Conservation (phyloP, 2,113 vertebrate species). For the Pithys albifrons region DNA sequence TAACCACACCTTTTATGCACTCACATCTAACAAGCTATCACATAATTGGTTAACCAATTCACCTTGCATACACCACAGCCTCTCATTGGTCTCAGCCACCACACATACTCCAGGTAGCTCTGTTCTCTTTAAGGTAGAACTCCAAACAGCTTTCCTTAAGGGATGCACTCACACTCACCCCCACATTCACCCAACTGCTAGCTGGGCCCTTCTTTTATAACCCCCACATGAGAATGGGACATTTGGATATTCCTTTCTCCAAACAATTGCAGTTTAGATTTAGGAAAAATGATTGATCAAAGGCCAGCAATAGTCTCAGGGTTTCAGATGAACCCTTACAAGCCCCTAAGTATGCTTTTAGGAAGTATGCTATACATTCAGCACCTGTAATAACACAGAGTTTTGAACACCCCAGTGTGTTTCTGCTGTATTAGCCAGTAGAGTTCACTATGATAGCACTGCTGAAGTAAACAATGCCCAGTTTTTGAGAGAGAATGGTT, state of each 20-base stretch:
- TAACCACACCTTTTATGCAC: too few relatives aligned
- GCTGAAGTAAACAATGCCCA: background rate
- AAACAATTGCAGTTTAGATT: background rate
- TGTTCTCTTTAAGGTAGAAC: too few relatives aligned
- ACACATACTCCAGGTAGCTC: too few relatives aligned
- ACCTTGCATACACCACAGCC: too few relatives aligned
- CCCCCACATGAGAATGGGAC: background rate
- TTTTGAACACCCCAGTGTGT: background rate
- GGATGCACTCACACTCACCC: too few relatives aligned
- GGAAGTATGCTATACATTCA: background rate
- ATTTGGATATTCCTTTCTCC: background rate
- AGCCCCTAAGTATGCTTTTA: background rate
- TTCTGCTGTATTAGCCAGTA: background rate
- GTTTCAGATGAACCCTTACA: background rate
- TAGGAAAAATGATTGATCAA: background rate
- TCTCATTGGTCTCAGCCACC: too few relatives aligned
- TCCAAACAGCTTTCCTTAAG: too few relatives aligned
- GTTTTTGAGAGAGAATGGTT: background rate
- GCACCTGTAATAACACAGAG: background rate
- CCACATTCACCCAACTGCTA: rapidly evolving
- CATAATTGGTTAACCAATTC: too few relatives aligned
- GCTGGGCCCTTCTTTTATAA: background rate
- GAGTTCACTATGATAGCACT: background rate
- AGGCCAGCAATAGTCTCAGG: background rate
- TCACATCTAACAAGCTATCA: too few relatives aligned